Evolutionary conservation across 2,113 vertebrate species (phyloP).

Genomic region (Cygnus buccinator): DNA sequence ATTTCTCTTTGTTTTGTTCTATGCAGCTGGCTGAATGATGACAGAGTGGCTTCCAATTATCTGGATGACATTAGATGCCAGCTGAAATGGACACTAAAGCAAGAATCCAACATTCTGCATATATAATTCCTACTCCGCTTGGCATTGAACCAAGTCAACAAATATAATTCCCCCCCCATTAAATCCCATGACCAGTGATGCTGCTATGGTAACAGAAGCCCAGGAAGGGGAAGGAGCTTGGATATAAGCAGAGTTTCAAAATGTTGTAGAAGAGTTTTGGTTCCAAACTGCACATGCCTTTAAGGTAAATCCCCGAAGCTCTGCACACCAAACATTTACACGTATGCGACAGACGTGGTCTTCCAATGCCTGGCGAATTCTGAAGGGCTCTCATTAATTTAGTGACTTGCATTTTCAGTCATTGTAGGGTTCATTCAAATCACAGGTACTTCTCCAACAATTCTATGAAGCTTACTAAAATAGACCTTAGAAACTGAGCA

Average conservation of each 20-base stretch:
- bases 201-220: constrained; percentile 73
- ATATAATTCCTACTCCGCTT: constrained; percentile 75
- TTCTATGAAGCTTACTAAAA: constrained; percentile 70
- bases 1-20: constrained; percentile 81
- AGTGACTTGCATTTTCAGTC: constrained; percentile 67
- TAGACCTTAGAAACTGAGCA: constrained; percentile 68
- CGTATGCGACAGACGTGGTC: background rate
- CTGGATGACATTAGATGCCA: constrained; percentile 76
- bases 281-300: constrained; percentile 19
- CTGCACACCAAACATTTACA: constrained; percentile 20
- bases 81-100: constrained; percentile 84
- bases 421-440: constrained; percentile 70
- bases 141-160: constrained; percentile 74
- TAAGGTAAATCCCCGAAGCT: constrained; percentile 20
- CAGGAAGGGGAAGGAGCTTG: background rate
- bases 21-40: constrained; percentile 79
- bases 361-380: constrained; percentile 37
- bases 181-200: constrained; percentile 67
- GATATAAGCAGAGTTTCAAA: constrained; percentile 59
- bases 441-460: constrained; percentile 73
- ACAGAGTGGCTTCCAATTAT: constrained; percentile 78
- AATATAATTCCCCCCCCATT: constrained; percentile 53
- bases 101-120: constrained; percentile 73
- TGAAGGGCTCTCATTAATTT: constrained; percentile 58
- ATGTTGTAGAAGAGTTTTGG: constrained; percentile 44